Percentiles rank a stretch among this genome's conserved stretches.
These are phyloP conservation scores for Ceratina calcarata DNA, from an alignment of 1,140 invertebrate species.

Conservation along the genomic window DNA sequence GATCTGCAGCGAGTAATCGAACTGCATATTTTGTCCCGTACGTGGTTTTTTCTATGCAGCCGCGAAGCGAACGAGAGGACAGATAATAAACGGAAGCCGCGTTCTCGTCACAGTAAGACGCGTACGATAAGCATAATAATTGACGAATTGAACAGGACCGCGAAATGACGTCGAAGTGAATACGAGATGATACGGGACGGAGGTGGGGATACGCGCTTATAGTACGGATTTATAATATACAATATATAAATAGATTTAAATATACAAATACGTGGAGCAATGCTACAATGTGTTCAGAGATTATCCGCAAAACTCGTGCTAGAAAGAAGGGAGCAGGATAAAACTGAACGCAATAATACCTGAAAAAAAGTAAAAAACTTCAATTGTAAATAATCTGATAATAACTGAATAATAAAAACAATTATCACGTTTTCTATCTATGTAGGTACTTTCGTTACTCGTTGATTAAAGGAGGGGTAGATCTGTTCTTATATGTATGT, in stretches of 20 bases:
- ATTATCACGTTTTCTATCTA: too few species aligned
- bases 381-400: constrained; percentile 24
- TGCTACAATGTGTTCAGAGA: constrained; percentile 43
- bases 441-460: not conserved
- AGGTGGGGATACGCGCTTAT: not conserved
- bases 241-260: not conserved
- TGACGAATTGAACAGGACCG: constrained; percentile 36
- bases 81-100: constrained; percentile 53
- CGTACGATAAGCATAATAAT: constrained; percentile 52
- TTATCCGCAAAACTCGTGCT: constrained; percentile 51
- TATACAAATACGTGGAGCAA: constrained; percentile 28
- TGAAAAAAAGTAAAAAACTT: constrained; percentile 59
- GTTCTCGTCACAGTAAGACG: constrained; percentile 50
- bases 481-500: not conserved
- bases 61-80: constrained; percentile 61
- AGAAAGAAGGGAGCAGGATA: constrained; percentile 52
- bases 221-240: constrained; percentile 9
- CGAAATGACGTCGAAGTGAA: constrained; percentile 30
- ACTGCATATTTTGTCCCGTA: constrained; percentile 70
- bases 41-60: constrained; percentile 71
- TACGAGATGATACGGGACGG: not conserved
- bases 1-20: constrained; percentile 71
- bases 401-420: too few species aligned
- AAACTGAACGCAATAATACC: constrained; percentile 56
- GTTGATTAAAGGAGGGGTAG: not conserved